Evolutionary conservation across 2,888 invertebrate species (phyloP).

Genomic region (Trissolcus brochymenae): DNA sequence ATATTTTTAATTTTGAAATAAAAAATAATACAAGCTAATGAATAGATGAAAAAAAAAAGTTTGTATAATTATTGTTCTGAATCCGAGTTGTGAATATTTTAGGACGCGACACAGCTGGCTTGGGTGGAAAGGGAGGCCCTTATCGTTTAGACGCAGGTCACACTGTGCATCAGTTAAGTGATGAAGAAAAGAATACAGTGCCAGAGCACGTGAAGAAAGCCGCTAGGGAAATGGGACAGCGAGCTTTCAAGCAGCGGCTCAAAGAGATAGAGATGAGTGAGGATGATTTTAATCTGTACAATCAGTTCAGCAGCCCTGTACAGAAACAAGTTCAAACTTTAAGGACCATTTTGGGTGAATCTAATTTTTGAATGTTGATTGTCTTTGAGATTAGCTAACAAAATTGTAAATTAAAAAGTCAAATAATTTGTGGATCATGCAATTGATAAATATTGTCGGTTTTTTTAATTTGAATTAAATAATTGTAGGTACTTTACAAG

Average conservation of each 20-base stretch:
- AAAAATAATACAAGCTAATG: neutral
- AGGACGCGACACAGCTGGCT: constrained; percentile 91
- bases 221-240: constrained; percentile 88
- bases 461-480: neutral
- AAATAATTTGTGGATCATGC: neutral
- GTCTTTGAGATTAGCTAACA: neutral
- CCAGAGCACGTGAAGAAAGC: constrained; percentile 93
- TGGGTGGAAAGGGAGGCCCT: constrained; percentile 97
- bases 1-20: neutral
- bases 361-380: neutral
- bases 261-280: constrained; percentile 96
- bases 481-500: constrained; percentile 83
- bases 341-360: constrained; percentile 86
- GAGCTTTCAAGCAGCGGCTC: constrained; percentile 90
- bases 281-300: constrained; percentile 92
- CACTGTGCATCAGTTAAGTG: constrained; percentile 92
- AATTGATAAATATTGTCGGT: neutral
- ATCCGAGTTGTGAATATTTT: constrained; percentile 26
- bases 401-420: neutral
- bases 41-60: neutral
- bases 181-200: constrained; percentile 92
- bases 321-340: constrained; percentile 90
- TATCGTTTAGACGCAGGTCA: constrained; percentile 96
- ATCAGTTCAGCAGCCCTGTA: constrained; percentile 87
- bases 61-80: neutral